These are phyloP conservation scores for Drymodes brunneopygia DNA, from an alignment of 2,113 vertebrate genomes.

Conservation along the genomic window DNA sequence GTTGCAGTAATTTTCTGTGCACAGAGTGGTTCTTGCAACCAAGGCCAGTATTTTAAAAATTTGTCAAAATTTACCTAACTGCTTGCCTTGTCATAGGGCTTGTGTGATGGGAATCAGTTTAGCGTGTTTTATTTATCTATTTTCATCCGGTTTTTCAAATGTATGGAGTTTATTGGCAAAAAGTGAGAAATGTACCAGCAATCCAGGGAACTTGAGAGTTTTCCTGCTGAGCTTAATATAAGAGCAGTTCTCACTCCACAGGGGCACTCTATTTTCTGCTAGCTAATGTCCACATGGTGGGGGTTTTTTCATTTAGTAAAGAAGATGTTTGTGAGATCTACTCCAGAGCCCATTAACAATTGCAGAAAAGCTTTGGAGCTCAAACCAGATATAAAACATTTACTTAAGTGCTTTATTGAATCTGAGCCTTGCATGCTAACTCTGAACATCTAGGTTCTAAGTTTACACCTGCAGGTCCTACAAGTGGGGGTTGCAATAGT, in stretches of 20 bases:
- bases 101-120: neutral
- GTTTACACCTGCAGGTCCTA: neutral
- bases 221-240: conserved; percentile 42
- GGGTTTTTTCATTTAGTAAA: neutral
- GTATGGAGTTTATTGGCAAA: neutral
- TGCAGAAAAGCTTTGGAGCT: neutral
- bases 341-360: neutral
- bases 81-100: neutral
- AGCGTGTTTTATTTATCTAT: neutral
- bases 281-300: conserved; percentile 6
- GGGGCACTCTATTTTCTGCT: conserved; percentile 12
- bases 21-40: neutral
- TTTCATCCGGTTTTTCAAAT: neutral
- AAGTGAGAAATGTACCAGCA: neutral
- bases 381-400: neutral
- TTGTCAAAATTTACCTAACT: neutral
- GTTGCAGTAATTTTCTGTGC: neutral
- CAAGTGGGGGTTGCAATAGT: neutral
- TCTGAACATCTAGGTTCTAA: neutral
- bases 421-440: neutral
- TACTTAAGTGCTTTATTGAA: neutral
- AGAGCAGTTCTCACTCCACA: conserved; percentile 14
- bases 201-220: neutral
- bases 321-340: neutral
- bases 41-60: neutral